A percentile compares a stretch with the other conserved stretches of the same genome.
Conservation (phyloP, 2,888 invertebrate genomes). For the Agonopterix subpropinquella region DNA sequence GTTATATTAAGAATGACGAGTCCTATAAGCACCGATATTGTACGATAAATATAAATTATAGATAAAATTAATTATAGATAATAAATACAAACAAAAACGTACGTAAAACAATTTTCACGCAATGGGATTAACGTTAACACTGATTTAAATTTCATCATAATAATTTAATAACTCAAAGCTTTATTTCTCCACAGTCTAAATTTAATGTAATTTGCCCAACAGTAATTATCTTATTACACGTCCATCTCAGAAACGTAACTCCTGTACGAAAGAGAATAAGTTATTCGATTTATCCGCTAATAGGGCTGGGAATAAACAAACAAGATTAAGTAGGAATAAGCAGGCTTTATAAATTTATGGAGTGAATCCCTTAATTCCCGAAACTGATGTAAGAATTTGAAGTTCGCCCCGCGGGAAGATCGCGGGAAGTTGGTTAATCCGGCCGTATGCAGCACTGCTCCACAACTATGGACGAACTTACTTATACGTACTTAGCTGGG, state of each 20-base stretch:
- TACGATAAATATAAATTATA: too few species aligned
- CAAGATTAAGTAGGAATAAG: conserved; percentile 55
- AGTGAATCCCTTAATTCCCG: conserved; percentile 51
- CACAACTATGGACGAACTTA: conserved; percentile 23
- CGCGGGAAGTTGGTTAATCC: conserved; percentile 54
- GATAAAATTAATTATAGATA: too few species aligned
- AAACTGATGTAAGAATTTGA: conserved; percentile 65
- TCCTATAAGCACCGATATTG: too few species aligned
- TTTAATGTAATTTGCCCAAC: not conserved
- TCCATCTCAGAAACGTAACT: not conserved
- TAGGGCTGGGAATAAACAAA: conserved; percentile 61
- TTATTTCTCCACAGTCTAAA: not conserved
- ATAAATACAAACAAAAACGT: too few species aligned
- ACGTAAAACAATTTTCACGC: not conserved
- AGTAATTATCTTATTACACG: conserved; percentile 1
- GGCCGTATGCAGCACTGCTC: conserved; percentile 30
- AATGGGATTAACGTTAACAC: not conserved
- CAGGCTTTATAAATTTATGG: conserved; percentile 55
- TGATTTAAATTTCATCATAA: not conserved
- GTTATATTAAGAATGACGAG: too few species aligned
- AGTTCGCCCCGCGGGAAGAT: conserved; percentile 48
- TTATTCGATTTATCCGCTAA: conserved; percentile 63
- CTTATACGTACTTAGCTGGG: conserved; percentile 10
- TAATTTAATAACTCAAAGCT: not conserved
- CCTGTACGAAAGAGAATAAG: conserved; percentile 58